phyloP scores from a whole-genome alignment of 2,113 vertebrate genomes.

The Abramis brama region DNA sequence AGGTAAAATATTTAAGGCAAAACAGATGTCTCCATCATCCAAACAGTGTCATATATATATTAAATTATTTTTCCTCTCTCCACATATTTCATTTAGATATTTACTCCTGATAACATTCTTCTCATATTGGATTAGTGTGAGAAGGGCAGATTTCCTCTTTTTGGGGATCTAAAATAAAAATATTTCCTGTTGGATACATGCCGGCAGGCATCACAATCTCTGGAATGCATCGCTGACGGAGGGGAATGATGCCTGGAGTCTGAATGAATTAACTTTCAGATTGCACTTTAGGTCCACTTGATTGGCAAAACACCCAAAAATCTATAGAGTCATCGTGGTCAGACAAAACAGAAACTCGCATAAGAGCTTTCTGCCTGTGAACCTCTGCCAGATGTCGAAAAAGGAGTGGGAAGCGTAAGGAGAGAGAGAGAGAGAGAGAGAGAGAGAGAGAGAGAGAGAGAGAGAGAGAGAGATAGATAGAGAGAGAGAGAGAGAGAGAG shows the following conservation, averaged over 20 bases:
- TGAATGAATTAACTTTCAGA: slow-evolving; percentile 6
- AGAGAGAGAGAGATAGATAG: background rate
- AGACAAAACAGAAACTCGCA: slow-evolving; percentile 1
- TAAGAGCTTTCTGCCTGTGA: slow-evolving; percentile 10
- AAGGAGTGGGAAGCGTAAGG: background rate
- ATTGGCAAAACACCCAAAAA: background rate
- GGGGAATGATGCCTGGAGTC: background rate
- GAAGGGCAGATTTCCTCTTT: background rate
- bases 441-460: background rate
- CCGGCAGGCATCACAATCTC: slow-evolving; percentile 17
- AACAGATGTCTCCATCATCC: background rate
- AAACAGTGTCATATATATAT: background rate
- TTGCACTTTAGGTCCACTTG: background rate
- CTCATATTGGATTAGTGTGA: background rate
- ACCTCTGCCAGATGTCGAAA: slow-evolving; percentile 28
- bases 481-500: background rate
- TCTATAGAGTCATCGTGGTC: background rate
- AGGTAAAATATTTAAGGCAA: background rate
- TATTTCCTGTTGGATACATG: slow-evolving; percentile 37
- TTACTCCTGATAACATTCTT: background rate
- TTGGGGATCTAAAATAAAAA: background rate
- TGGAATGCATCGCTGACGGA: slow-evolving; percentile 48
- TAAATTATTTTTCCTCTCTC: too few relatives aligned
- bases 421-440: background rate
- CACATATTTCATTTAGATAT: background rate